phyloP scores from a whole-genome alignment of 2,888 invertebrate genomes.

The Lycia hirtaria region DNA sequence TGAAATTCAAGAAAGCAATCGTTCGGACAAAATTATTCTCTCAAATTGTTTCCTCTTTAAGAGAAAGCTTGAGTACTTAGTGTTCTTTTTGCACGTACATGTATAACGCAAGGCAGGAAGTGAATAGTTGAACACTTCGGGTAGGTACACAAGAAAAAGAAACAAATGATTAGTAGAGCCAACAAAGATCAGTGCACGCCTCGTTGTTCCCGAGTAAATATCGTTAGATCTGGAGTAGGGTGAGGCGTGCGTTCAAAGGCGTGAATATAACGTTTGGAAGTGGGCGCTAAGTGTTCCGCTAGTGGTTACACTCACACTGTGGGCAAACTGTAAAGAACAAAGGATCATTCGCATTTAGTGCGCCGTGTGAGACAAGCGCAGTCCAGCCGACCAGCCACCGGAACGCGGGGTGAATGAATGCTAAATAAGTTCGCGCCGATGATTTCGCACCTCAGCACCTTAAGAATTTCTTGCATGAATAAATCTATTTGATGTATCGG shows the following conservation, averaged over 20 bases:
- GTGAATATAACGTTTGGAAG: constrained; percentile 67
- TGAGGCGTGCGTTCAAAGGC: constrained; percentile 56
- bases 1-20: constrained; percentile 70
- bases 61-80: constrained; percentile 69
- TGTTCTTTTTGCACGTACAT: constrained; percentile 48
- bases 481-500: constrained; percentile 36
- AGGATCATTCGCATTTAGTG: constrained; percentile 75
- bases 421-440: constrained; percentile 69
- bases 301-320: constrained; percentile 73
- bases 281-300: constrained; percentile 72
- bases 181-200: constrained; percentile 60
- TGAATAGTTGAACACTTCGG: constrained; percentile 35
- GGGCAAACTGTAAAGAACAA: constrained; percentile 75
- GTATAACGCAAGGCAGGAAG: constrained; percentile 48
- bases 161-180: constrained; percentile 55
- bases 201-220: constrained; percentile 69
- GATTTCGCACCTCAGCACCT: constrained; percentile 48
- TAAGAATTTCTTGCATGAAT: constrained; percentile 42
- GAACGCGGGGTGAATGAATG: constrained; percentile 80
- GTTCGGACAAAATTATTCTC: constrained; percentile 55
- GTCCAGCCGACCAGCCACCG: constrained; percentile 70
- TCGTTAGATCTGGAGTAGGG: constrained; percentile 63
- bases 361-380: constrained; percentile 72
- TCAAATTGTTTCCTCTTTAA: constrained; percentile 60
- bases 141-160: constrained; percentile 36